A percentile compares a stretch with the other conserved stretches of the same genome.
Evolutionary conservation across 2,113 vertebrate species (phyloP).

Genomic region (Oxygymnocypris stewartii): DNA sequence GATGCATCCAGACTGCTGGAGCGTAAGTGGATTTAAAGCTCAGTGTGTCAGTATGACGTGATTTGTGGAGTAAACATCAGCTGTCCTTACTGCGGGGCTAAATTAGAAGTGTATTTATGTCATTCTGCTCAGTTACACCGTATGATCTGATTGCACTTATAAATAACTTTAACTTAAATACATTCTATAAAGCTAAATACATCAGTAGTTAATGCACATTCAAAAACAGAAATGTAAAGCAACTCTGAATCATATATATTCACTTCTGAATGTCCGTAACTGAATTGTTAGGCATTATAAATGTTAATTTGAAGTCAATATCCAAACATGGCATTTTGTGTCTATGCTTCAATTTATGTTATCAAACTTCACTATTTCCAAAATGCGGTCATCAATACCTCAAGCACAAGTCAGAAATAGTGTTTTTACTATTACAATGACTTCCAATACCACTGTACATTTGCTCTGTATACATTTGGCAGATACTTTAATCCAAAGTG

Average conservation of each 20-base stretch:
- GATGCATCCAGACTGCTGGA: conserved; percentile 25
- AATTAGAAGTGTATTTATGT: not conserved
- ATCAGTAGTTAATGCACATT: not conserved
- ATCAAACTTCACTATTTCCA: not conserved
- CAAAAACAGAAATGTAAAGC: not conserved
- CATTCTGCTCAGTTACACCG: not conserved
- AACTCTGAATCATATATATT: not conserved
- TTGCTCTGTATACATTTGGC: not conserved
- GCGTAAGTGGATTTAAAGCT: conserved; percentile 28
- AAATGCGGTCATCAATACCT: not conserved
- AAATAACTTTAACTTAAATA: not conserved
- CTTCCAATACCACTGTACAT: not conserved
- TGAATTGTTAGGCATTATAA: not conserved
- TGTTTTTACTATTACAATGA: not conserved
- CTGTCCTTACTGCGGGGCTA: not conserved
- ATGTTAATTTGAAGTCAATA: not conserved
- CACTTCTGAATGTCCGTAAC: not conserved
- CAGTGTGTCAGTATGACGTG: conserved; percentile 19
- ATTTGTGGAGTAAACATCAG: conserved; percentile 6
- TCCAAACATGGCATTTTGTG: not conserved
- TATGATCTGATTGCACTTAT: not conserved
- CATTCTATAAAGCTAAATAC: not conserved
- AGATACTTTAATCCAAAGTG: not conserved
- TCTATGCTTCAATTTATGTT: not conserved
- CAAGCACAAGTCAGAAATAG: not conserved